Conservation (phyloP, 2,888 invertebrate genomes). For the Cenopis cana region DNA sequence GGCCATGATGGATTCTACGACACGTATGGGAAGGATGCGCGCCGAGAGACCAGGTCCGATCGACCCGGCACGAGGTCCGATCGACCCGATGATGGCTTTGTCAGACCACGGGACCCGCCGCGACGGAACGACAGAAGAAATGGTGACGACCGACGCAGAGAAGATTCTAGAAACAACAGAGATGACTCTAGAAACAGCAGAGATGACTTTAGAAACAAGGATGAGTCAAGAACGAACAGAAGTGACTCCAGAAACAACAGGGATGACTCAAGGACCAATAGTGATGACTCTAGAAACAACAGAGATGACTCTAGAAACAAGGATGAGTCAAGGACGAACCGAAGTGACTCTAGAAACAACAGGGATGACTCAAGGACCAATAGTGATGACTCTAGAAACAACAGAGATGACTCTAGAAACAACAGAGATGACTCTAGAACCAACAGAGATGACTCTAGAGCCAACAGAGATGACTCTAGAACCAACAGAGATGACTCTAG, state of each 20-base stretch:
- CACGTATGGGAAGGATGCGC: constrained; percentile 67
- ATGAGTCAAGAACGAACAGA: constrained; percentile 20
- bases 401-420: neutral
- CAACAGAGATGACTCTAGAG: neutral
- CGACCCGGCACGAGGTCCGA: constrained; percentile 50
- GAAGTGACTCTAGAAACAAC: constrained; percentile 21
- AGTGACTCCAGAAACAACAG: constrained; percentile 5
- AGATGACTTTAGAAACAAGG: neutral
- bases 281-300: neutral
- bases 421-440: constrained; percentile 23
- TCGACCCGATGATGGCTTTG: constrained; percentile 55
- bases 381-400: neutral
- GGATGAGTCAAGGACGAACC: neutral
- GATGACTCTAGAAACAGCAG: constrained; percentile 6
- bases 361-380: neutral
- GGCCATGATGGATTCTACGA: constrained; percentile 80
- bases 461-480: neutral
- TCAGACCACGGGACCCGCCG: constrained; percentile 53
- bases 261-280: neutral
- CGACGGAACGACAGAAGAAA: constrained; percentile 51
- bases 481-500: neutral
- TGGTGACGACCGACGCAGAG: constrained; percentile 40
- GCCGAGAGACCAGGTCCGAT: constrained; percentile 56
- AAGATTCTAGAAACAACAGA: constrained; percentile 32
- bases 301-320: neutral